Evolutionary conservation across 2,797 vertebrate species (phyloP).

Genomic region (Clarias pachynema): DNA sequence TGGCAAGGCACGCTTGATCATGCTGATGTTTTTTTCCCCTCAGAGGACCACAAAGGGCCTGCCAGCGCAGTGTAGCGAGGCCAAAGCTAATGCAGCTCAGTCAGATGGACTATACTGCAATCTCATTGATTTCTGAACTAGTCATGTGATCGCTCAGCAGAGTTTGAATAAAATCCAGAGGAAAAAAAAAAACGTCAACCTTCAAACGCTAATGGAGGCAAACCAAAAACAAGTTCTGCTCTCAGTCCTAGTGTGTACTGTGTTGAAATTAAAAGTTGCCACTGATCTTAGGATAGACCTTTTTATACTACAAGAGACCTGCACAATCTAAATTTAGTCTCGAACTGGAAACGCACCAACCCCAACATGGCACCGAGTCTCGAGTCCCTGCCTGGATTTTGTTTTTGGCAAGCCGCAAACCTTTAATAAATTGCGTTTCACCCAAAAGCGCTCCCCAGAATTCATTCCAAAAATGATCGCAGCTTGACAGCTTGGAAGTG

Average conservation of each 20-base stretch:
- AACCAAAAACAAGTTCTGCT: background rate
- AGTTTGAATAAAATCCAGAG: slow-evolving; percentile 50
- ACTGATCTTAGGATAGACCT: slow-evolving; percentile 24
- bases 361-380: slow-evolving; percentile 65
- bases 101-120: slow-evolving; percentile 57
- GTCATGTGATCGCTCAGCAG: slow-evolving; percentile 56
- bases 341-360: slow-evolving; percentile 60
- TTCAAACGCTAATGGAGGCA: background rate
- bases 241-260: slow-evolving; percentile 12
- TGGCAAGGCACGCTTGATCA: slow-evolving; percentile 60
- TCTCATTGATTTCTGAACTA: slow-evolving; percentile 59
- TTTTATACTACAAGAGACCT: slow-evolving; percentile 16
- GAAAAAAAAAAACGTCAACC: slow-evolving; percentile 11
- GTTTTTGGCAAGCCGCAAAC: slow-evolving; percentile 53
- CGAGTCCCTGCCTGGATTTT: slow-evolving; percentile 59
- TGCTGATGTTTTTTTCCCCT: slow-evolving; percentile 58
- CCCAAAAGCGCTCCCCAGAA: slow-evolving; percentile 60
- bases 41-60: slow-evolving; percentile 54
- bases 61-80: slow-evolving; percentile 62
- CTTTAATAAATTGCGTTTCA: slow-evolving; percentile 71
- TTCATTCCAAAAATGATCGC: slow-evolving; percentile 53
- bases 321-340: slow-evolving; percentile 61
- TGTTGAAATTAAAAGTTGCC: slow-evolving; percentile 25
- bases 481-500: slow-evolving; percentile 54
- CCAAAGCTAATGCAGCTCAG: slow-evolving; percentile 59